Base-by-base conservation (phyloP, 2,113 vertebrate species). In the Ranitomeya variabilis region DNA sequence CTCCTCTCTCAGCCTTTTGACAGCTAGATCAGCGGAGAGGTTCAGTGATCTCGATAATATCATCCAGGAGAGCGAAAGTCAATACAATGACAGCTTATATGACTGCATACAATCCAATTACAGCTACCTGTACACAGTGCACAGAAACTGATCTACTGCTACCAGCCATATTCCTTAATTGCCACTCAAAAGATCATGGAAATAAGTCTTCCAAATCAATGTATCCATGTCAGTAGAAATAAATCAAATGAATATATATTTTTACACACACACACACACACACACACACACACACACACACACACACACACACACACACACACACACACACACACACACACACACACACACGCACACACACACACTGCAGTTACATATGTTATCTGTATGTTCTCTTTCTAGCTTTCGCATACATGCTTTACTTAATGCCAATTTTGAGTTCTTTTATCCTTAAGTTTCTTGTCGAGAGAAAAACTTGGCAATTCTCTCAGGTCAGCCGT, bases 61-160 rank as follows among this genome's bases (percentile, higher is more conserved):
- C 97, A 98, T 98, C 97, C 93, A 92, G 90, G 92, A 91, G 93
- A 92, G 95, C 94, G 93, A 95, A 95, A 96, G 98, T 99, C 97
- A 96, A 97, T 97, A 96, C 93, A 88, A 94, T 96, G 97, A 97
- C 96, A 96, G 96, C 95, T 96, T 95, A 95, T 97, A 95, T 96
- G 96, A 96, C 96, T 95, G 93, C 91, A 94, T 96, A 97, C 96
- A 98, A 97, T 96, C 97, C 97, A 99, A 99, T 99, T 99, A 99
- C 95, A 94, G 95, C 92, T 95, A 94, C 94, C 95, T 91, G 94
- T 92, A 87, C 91, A 90, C 37, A 93, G 93, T 90, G 93, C 89
- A 83, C 90, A 87, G 90, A 76, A 66, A 86, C 91, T 81, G 79
- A 92, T 92, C 93, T 92, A 91, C 91, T 92, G 90, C 91, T 89